Percentiles rank a stretch among this genome's conserved stretches.
phyloP scores from a whole-genome alignment of 2,888 invertebrate species.

The Bibio marci region DNA sequence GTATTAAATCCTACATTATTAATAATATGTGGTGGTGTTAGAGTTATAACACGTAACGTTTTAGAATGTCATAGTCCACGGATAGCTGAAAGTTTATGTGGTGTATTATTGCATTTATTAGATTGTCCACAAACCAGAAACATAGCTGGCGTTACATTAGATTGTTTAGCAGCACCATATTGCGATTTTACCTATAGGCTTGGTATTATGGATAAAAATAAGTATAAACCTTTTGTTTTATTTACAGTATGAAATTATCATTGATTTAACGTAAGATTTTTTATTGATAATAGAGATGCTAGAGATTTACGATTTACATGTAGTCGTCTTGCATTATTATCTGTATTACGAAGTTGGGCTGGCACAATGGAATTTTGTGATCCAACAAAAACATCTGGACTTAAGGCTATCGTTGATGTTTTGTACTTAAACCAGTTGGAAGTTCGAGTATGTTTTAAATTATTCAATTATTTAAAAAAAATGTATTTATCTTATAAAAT shows the following conservation, averaged over 20 bases:
- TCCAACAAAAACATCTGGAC: conserved; percentile 53
- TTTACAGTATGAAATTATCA: background rate
- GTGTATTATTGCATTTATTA: conserved; percentile 67
- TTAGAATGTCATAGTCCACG: conserved; percentile 74
- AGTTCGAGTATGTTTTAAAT: conserved; percentile 54
- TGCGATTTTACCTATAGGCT: conserved; percentile 75
- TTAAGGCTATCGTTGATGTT: conserved; percentile 61
- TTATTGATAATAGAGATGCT: conserved; percentile 37
- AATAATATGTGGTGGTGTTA: conserved; percentile 67
- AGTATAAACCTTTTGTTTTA: conserved; percentile 33
- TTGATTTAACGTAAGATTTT: too few relatives aligned
- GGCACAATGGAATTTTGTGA: conserved; percentile 78
- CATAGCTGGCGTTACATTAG: conserved; percentile 59
- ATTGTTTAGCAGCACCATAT: conserved; percentile 81
- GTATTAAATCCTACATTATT: conserved; percentile 67
- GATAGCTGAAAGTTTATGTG: conserved; percentile 80
- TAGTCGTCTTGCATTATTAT: conserved; percentile 66
- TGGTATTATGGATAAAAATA: conserved; percentile 52
- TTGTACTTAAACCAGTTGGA: conserved; percentile 75
- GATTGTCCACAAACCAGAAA: conserved; percentile 68
- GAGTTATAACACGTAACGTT: conserved; percentile 63
- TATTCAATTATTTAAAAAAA: too few relatives aligned
- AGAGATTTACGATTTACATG: conserved; percentile 71
- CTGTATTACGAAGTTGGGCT: conserved; percentile 80
- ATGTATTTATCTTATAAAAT: background rate